A percentile compares a stretch with the other conserved stretches of the same genome.
Conservation (phyloP, 2,113 vertebrate species). For the Dromiciops gliroides region DNA sequence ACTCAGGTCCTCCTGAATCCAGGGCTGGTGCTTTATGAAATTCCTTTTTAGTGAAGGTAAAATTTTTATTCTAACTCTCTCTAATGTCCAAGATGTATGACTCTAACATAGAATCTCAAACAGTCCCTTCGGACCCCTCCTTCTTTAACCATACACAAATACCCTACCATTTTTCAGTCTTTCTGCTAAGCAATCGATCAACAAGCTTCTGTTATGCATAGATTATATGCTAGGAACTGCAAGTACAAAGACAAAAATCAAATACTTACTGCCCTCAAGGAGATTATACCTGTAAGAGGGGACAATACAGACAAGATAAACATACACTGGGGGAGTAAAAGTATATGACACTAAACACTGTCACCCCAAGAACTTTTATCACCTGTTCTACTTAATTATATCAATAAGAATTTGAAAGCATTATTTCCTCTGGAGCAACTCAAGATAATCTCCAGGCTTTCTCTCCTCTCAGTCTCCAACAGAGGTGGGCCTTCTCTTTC, state of each 20-base stretch:
- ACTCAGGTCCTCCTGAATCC: too few relatives aligned
- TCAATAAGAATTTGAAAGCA: conserved; percentile 31
- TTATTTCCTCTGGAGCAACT: background rate
- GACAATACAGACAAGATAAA: background rate
- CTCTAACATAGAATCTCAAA: background rate
- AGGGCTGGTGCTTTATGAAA: too few relatives aligned
- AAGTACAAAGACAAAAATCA: background rate
- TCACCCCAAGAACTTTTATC: background rate
- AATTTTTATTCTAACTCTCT: conserved; percentile 43
- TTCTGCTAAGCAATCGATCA: background rate
- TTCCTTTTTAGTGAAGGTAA: conserved; percentile 43
- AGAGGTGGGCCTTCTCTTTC: background rate
- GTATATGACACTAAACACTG: background rate
- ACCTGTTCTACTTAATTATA: background rate
- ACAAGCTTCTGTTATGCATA: background rate
- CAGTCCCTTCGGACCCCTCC: background rate
- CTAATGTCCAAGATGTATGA: background rate
- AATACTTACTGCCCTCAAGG: background rate
- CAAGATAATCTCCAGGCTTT: background rate
- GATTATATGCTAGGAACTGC: background rate
- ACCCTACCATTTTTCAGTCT: conserved; percentile 13
- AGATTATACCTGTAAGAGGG: background rate
- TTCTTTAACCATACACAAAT: background rate
- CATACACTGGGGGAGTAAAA: background rate
- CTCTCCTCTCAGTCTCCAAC: background rate